A percentile compares a stretch with the other conserved stretches of the same genome.
Conservation (phyloP, 2,113 vertebrate species). For the Paralichthys olivaceus region DNA sequence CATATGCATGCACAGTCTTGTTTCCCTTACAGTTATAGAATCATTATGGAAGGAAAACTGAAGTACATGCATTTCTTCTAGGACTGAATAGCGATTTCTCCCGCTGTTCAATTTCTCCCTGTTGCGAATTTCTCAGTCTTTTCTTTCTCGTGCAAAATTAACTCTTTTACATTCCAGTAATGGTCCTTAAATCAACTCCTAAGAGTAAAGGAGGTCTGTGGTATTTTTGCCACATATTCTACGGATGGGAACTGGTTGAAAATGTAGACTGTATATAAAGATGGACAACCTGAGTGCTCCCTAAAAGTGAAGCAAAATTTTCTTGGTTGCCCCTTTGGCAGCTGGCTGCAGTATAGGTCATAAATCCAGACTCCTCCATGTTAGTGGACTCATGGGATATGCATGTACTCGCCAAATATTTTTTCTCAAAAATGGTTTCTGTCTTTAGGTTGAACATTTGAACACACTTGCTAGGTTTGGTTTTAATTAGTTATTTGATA, state of each 20-base stretch:
- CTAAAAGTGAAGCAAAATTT: not conserved
- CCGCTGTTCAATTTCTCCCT: not conserved
- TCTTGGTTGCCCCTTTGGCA: too few relatives aligned
- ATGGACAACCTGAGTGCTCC: not conserved
- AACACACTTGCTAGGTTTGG: too few relatives aligned
- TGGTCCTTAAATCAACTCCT: constrained; percentile 17
- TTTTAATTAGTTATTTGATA: too few relatives aligned
- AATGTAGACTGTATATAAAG: constrained; percentile 16
- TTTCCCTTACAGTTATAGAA: constrained; percentile 12
- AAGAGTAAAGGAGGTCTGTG: not conserved
- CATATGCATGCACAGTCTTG: constrained; percentile 1
- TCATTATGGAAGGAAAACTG: not conserved
- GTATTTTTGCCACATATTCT: constrained; percentile 9
- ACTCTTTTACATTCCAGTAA: constrained; percentile 14
- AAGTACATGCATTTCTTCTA: constrained; percentile 13
- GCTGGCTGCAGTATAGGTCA: not conserved
- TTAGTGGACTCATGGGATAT: too few relatives aligned
- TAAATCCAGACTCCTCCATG: too few relatives aligned
- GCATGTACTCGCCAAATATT: too few relatives aligned
- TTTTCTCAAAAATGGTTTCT: too few relatives aligned
- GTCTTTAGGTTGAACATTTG: too few relatives aligned
- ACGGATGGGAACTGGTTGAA: constrained; percentile 32
- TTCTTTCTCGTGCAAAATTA: not conserved
- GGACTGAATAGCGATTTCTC: not conserved
- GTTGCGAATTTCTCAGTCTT: not conserved